Conservation (phyloP, 2,797 vertebrate genomes). For the Lithobates sylvaticus region DNA sequence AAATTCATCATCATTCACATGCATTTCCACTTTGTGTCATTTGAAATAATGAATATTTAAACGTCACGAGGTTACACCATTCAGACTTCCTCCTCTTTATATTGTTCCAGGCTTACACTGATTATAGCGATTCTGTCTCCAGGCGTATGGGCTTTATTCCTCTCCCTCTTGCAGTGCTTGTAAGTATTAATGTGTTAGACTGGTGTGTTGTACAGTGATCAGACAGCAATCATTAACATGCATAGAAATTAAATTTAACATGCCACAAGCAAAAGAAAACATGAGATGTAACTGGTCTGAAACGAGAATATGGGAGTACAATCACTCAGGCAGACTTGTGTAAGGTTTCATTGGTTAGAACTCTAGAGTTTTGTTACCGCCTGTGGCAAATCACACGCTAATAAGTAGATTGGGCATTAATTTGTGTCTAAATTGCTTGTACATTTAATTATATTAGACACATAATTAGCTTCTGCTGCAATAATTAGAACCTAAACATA, state of each 20-base stretch:
- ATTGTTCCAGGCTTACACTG: slow-evolving; percentile 88
- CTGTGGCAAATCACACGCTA: neutral
- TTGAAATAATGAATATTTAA: too few relatives aligned
- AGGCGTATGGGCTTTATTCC: slow-evolving; percentile 98
- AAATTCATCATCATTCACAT: neutral
- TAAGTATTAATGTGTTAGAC: slow-evolving; percentile 75
- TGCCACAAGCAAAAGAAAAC: slow-evolving; percentile 1
- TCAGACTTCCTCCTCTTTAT: slow-evolving; percentile 21
- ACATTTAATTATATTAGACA: neutral
- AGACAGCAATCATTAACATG: neutral
- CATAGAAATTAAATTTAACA: neutral
- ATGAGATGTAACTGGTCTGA: slow-evolving; percentile 9
- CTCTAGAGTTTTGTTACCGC: neutral
- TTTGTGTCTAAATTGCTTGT: neutral
- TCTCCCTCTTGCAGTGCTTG: slow-evolving; percentile 93
- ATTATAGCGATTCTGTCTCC: slow-evolving; percentile 97
- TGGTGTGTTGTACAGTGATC: neutral
- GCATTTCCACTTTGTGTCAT: neutral
- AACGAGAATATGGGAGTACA: neutral
- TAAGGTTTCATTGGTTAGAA: neutral
- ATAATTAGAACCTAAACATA: neutral
- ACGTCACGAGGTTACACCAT: too few relatives aligned
- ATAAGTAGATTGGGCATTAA: neutral
- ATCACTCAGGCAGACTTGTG: neutral
- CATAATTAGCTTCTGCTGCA: neutral